Evolutionary conservation across 2,888 invertebrate species (phyloP).

Genomic region (Dioctria rufipes): DNA sequence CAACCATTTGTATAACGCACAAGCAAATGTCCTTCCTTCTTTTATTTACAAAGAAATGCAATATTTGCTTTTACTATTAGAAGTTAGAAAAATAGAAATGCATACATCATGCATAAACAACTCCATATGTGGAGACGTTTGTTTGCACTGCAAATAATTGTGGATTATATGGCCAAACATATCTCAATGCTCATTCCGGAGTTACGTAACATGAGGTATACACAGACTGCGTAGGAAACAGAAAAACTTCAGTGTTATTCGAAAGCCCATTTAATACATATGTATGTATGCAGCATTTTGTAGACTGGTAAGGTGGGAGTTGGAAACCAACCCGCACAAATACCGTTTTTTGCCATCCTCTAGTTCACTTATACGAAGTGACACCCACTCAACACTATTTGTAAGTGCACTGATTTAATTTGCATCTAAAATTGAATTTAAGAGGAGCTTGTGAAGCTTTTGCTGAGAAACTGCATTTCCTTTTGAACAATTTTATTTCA

Average conservation of each 20-base stretch:
- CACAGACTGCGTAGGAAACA: too few relatives aligned
- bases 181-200: not conserved
- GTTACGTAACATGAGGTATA: too few relatives aligned
- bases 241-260: too few relatives aligned
- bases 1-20: too few relatives aligned
- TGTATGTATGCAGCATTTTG: too few relatives aligned
- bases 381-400: not conserved
- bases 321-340: not conserved
- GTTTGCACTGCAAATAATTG: conserved; percentile 17
- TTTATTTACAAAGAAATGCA: not conserved
- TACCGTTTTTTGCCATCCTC: not conserved
- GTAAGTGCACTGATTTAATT: conserved; percentile 21
- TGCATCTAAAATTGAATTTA: conserved; percentile 23
- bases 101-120: not conserved
- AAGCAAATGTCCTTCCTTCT: too few relatives aligned
- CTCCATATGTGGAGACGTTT: not conserved
- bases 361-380: not conserved
- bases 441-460: conserved; percentile 13
- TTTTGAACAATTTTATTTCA: not conserved
- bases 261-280: too few relatives aligned
- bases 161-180: not conserved
- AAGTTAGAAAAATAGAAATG: not conserved
- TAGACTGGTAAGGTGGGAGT: not conserved
- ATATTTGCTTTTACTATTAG: not conserved
- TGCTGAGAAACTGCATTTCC: not conserved